These are phyloP conservation scores for Halcyon senegalensis DNA, from an alignment of 2,113 vertebrate species.

Conservation along the genomic window DNA sequence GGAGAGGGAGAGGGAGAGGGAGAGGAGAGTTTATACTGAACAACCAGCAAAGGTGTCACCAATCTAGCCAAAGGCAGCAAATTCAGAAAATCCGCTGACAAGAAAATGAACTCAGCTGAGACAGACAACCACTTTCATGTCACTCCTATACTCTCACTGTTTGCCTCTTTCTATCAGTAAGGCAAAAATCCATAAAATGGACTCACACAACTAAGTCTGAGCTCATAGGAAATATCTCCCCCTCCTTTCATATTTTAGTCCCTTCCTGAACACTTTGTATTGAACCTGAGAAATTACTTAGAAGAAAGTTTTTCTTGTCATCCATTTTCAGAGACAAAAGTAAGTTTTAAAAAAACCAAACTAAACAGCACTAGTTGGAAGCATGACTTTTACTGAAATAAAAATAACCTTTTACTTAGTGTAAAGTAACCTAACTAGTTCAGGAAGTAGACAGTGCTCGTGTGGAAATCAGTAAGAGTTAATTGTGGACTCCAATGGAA, in stretches of 20 bases:
- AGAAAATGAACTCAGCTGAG: neutral
- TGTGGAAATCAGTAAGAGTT: neutral
- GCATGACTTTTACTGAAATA: neutral
- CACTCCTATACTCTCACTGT: neutral
- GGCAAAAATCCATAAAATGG: neutral
- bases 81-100: neutral
- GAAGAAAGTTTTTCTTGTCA: neutral
- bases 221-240: neutral
- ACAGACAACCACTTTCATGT: neutral
- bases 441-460: neutral
- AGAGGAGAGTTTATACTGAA: neutral
- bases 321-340: neutral
- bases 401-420: neutral
- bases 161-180: neutral
- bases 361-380: neutral
- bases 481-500: neutral
- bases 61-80: neutral
- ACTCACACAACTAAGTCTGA: neutral
- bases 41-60: neutral
- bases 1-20: too few species aligned
- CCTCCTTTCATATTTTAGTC: neutral
- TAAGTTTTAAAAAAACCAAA: neutral
- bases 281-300: neutral
- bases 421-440: neutral
- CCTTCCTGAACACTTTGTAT: neutral